Evolutionary conservation across 2,888 invertebrate genomes (phyloP).

Genomic region (Platynereis dumerilii): DNA sequence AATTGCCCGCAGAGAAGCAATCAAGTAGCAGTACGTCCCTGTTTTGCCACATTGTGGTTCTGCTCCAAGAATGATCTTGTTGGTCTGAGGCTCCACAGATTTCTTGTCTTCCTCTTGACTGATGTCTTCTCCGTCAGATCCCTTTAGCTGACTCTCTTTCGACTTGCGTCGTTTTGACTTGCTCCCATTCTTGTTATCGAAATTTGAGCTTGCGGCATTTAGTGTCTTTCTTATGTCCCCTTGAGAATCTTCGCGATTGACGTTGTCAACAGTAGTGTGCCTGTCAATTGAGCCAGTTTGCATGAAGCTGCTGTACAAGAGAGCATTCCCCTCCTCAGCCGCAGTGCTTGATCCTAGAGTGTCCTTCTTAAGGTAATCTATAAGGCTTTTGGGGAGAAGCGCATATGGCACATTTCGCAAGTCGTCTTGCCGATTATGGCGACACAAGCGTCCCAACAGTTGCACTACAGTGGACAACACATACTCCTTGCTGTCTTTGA

Average conservation of each 20-base stretch:
- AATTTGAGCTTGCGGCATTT: no score
- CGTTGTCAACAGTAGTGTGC: no score
- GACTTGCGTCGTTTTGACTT: no score
- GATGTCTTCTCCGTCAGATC: no score
- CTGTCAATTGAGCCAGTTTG: no score
- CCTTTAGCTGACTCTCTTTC: no score
- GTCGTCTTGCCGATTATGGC: conserved; percentile 10
- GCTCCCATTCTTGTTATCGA: no score
- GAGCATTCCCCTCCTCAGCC: neutral
- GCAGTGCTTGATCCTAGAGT: neutral
- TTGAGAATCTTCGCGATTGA: no score
- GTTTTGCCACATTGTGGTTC: neutral
- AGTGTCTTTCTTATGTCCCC: no score
- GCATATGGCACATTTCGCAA: conserved; percentile 18
- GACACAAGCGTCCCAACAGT: conserved; percentile 26
- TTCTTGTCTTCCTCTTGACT: no score
- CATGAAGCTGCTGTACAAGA: no score
- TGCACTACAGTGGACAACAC: conserved; percentile 18
- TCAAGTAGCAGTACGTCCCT: neutral
- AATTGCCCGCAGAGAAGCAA: neutral
- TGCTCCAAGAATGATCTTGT: neutral
- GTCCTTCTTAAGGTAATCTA: neutral
- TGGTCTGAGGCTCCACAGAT: no score
- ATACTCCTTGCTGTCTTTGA: neutral
- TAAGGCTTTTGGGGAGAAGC: neutral